Evolutionary conservation across 2,888 invertebrate genomes (phyloP).

Genomic region (Galeopsomyia nigrocyanea): DNA sequence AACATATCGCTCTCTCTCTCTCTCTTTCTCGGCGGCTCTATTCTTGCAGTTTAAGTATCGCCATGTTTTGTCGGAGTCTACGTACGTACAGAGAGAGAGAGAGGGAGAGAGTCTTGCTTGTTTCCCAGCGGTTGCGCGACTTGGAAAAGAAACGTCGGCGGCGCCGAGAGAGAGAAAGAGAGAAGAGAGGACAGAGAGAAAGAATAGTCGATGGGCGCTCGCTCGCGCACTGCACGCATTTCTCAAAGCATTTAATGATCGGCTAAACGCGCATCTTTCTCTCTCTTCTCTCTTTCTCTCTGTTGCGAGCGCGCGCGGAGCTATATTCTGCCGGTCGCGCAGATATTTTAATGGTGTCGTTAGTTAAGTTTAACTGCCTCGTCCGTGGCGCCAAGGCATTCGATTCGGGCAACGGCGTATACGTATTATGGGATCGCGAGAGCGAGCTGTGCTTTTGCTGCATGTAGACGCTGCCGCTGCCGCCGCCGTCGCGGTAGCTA

Average conservation of each 20-base stretch:
- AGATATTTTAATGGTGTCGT: conserved; percentile 61
- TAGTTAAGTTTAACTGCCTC: conserved; percentile 60
- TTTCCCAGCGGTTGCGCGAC: conserved; percentile 9
- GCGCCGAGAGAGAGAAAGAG: conserved; percentile 32
- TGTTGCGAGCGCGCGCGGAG: neutral
- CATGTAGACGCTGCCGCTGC: conserved; percentile 15
- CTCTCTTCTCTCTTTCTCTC: neutral
- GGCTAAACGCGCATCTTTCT: conserved; percentile 45
- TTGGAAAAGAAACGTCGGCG: conserved; percentile 26
- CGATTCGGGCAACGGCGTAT: conserved; percentile 48
- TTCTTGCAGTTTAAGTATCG: conserved; percentile 38
- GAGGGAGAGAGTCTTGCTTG: conserved; percentile 25
- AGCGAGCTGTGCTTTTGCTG: neutral
- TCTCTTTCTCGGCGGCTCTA: conserved; percentile 20
- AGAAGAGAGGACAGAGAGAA: conserved; percentile 16
- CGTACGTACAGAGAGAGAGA: conserved; percentile 42
- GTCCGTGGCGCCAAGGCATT: conserved; percentile 56
- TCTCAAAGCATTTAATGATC: conserved; percentile 48
- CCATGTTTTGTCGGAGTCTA: conserved; percentile 40
- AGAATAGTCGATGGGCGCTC: conserved; percentile 9
- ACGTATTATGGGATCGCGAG: conserved; percentile 40
- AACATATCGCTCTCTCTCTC: conserved; percentile 39
- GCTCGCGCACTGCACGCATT: conserved; percentile 41
- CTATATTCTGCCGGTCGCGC: conserved; percentile 24
- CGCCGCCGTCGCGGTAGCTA: conserved; percentile 16